A percentile compares a stretch with the other conserved stretches of the same genome.
These are phyloP conservation scores for Petrolisthes manimaculis DNA, from an alignment of 2,888 invertebrate species.

Conservation along the genomic window DNA sequence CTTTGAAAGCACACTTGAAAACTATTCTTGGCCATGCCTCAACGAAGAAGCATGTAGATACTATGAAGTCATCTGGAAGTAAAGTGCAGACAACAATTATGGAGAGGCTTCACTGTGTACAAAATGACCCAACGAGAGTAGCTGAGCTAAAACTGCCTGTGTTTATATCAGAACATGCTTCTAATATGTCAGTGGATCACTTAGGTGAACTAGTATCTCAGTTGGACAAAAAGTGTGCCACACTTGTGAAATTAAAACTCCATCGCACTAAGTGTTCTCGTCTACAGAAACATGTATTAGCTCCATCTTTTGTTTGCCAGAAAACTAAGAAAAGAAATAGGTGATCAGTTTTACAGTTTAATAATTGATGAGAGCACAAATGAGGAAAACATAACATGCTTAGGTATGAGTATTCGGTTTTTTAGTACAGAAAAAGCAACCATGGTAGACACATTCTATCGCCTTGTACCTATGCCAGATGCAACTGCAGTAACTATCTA, in stretches of 20 bases:
- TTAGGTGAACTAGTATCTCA: conserved; percentile 10
- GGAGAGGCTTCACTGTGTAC: background rate
- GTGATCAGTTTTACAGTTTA: conserved; percentile 19
- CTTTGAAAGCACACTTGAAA: too few relatives aligned
- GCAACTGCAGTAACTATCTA: conserved; percentile 19
- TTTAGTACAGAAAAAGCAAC: conserved; percentile 12
- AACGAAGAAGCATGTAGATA: too few relatives aligned
- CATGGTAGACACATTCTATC: conserved; percentile 28
- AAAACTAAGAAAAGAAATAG: conserved; percentile 25
- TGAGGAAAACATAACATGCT: conserved; percentile 9
- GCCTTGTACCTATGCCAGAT: conserved; percentile 19
- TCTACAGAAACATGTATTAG: conserved; percentile 29
- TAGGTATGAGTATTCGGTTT: conserved; percentile 15
- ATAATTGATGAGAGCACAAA: conserved; percentile 26
- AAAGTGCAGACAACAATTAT: conserved; percentile 15
- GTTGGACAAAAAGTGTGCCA: background rate
- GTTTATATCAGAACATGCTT: conserved; percentile 9
- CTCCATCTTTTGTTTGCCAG: conserved; percentile 34
- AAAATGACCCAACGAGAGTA: background rate
- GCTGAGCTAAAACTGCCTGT: background rate
- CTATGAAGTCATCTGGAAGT: conserved; percentile 20
- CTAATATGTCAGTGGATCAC: conserved; percentile 5
- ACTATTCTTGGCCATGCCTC: too few relatives aligned
- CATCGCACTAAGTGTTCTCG: too few relatives aligned
- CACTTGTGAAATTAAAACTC: too few relatives aligned